Base-by-base conservation (phyloP, 2,888 invertebrate genomes). In the Drosophila sordidapex region DNA sequence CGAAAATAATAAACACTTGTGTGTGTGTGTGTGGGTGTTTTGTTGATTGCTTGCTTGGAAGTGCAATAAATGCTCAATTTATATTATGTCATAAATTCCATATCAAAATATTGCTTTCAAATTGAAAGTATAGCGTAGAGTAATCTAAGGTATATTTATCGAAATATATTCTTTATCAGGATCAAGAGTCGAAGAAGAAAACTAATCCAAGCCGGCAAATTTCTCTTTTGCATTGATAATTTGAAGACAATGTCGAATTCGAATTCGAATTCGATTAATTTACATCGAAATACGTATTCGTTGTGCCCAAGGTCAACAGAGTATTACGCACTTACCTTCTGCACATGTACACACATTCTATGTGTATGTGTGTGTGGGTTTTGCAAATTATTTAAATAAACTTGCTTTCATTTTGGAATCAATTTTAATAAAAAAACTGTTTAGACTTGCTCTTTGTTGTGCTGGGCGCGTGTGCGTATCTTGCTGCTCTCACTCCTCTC, bases 361-460 rank as follows among this genome's bases (percentile, higher is more conserved):
- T 11, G 46, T 65, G 31, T 33, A 10, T 65, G 31, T 36, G 40
- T 52, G 57, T 40, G 61, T 59, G 27, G 35, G 13, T 40, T 31
- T 49, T 49, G 13, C n/a, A 49, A 27, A 38, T 65, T n/a, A 70
- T 76, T 82, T 56, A 79, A 77, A 74, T 66, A 56, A 73, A 79
- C 73, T 81, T 77, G 67, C 69, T 60, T 77, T 83, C 51, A 72
- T 70, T 83, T 67, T 74, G 38, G 46, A 70, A 64, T 65, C 72
- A 60, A 46, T 59, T 67, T 69, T 51, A 65, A 63, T 70, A 56
- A 54, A 67, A 21, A 56, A 60, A 59, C 52, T 71, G 67, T 71
- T 74, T 70, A 63, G 27, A 58, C 58, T 69, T 76, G 74, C 68
- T 59, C 67, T 70, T 76, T 56, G 54, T 58, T 58, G 35, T 43